These are phyloP conservation scores for Drosophila erecta DNA, from an alignment of 1,140 invertebrate genomes.

Conservation along the genomic window DNA sequence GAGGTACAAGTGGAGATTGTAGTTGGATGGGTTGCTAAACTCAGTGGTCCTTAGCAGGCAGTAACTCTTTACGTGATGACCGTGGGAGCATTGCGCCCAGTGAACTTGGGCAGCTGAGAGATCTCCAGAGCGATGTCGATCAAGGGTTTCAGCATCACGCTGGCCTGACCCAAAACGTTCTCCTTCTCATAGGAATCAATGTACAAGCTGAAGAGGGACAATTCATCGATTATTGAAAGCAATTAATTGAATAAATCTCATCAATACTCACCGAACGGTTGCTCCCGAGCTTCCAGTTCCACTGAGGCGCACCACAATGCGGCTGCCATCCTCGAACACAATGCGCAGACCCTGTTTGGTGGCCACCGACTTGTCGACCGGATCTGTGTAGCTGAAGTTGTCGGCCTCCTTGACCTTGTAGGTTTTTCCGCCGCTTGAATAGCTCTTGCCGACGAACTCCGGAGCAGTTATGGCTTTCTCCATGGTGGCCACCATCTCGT, in stretches of 20 bases:
- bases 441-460: constrained; percentile 89
- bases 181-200: constrained; percentile 94
- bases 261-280: constrained; percentile 89
- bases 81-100: constrained; percentile 95
- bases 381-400: constrained; percentile 97
- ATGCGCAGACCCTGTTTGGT: constrained; percentile 97
- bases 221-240: not conserved
- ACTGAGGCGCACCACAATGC: constrained; percentile 96
- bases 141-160: constrained; percentile 94
- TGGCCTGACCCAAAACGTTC: constrained; percentile 90
- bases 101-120: constrained; percentile 93
- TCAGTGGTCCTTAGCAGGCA: not conserved
- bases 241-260: not conserved
- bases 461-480: constrained; percentile 88
- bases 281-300: constrained; percentile 99
- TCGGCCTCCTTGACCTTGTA: constrained; percentile 92
- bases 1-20: constrained; percentile 39
- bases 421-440: constrained; percentile 87
- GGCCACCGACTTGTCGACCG: constrained; percentile 95
- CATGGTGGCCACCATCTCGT: constrained; percentile 93
- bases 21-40: constrained; percentile 29
- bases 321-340: constrained; percentile 96
- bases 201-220: constrained; percentile 89
- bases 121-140: constrained; percentile 95
- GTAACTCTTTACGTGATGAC: constrained; percentile 95